Evolutionary conservation across 2,113 vertebrate species (phyloP), one percentile per base, ranked within the genome.

Genomic region (Spermophilus dauricus): DNA sequence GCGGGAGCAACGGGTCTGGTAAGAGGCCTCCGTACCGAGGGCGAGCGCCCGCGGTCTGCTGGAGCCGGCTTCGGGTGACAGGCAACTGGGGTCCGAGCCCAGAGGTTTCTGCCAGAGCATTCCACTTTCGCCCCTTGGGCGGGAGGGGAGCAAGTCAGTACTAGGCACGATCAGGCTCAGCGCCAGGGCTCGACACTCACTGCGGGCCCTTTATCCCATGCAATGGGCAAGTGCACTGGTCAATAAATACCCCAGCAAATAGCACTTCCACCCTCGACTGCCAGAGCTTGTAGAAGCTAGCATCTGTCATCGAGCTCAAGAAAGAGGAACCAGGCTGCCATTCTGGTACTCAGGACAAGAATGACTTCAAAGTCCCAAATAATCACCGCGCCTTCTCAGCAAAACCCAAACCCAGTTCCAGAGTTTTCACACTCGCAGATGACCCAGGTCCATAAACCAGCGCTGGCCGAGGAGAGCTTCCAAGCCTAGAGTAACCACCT

Each of bases 91-190:
- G 65, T 69, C 13, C 65, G 11, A 32, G 12, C 67, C 67, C 67
- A n/a, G 67, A 34, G 32, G n/a, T 26, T 18, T 34, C 11, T 4
- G 53, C 42, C 0, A 56, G 24, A 2, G 4, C 4, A 26, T 13
- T 4, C 42, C 0, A 4, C 65, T 26, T 8, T 32, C 5, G 11
- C 16, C 2, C 24, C 11, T 45, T 2, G 4, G 4, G 39, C 16
- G 12, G 10, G 81, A 69, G 65, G 18, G 4, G 42, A 37, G 39
- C 14, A 22, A 20, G 32, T 37, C 18, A 4, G 67, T 67, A 76
- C 39, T 24, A 5, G 24, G 7, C 34, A 67, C 42, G 26, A 37
- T 9, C 18, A 42, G 13, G 22, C 30, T 18, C 34, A 4, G 76
- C 37, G 8, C 34, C 61, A 14, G 34, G 61, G 45, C 30, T 53